phyloP scores from a whole-genome alignment of 2,113 vertebrate species.

The Melanerpes formicivorus region DNA sequence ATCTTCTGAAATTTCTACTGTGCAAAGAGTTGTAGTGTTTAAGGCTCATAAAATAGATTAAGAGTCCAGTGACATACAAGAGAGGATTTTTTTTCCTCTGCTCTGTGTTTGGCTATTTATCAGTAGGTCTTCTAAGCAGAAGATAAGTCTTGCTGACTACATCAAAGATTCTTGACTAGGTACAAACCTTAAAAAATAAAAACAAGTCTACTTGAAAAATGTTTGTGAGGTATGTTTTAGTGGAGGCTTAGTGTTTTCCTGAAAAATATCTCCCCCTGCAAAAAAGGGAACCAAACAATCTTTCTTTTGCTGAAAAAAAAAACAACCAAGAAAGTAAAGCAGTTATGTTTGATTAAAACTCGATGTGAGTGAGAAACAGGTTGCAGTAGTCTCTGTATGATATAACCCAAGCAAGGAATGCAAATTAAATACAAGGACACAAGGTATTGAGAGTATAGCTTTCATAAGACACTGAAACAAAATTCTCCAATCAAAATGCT shows the following conservation, averaged over 20 bases:
- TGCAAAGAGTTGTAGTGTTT: slow-evolving; percentile 42
- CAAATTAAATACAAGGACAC: neutral
- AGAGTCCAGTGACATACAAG: neutral
- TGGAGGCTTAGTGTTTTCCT: neutral
- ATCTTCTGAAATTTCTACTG: slow-evolving; percentile 34
- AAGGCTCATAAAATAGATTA: slow-evolving; percentile 58
- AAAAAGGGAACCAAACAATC: neutral
- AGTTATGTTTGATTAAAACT: neutral
- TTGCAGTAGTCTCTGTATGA: neutral
- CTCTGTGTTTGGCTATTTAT: slow-evolving; percentile 33
- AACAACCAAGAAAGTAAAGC: neutral
- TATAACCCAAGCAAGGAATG: neutral
- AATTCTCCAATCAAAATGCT: neutral
- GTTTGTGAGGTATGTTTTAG: neutral
- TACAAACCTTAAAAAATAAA: neutral
- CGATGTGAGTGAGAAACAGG: neutral
- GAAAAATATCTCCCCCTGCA: neutral
- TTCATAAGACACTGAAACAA: neutral
- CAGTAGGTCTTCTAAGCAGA: slow-evolving; percentile 26
- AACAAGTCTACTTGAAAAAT: neutral
- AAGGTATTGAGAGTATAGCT: accelerated
- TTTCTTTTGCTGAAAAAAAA: neutral
- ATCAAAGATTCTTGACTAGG: slow-evolving; percentile 29
- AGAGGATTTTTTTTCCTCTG: neutral
- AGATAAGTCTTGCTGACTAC: slow-evolving; percentile 38